Evolutionary conservation across 2,888 invertebrate genomes (phyloP), one percentile per base, ranked within the genome.

Genomic region (Apamea crenata): DNA sequence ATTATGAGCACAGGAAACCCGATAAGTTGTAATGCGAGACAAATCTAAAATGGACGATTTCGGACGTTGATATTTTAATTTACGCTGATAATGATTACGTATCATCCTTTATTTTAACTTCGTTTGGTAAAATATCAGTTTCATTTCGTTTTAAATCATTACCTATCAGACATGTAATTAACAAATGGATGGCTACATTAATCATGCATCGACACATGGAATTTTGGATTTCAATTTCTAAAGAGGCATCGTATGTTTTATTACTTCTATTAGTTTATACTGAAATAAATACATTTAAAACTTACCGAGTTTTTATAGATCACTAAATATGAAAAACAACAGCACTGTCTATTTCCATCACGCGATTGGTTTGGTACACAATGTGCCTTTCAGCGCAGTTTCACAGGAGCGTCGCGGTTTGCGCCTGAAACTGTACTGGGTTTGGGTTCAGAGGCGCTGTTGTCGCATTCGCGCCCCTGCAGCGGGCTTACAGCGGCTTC

Each of bases 341-440:
- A 82, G 78, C 90, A 92, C 92, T 90, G 81, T 86, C 76, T 91
- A 77, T 87, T 93, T 90, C 93, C 94, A 94, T 94, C 88, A 92
- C 94, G 92, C 87, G 87, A 77, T 81, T 83, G 85, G 80, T 84
- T 89, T 86, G 82, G 77, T 87, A 81, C 83, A 84, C 86, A 72
- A 78, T 82, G 73, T 77, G 83, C 84, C 77, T 86, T 80, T 84
- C 83, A 87, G 87, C 84, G 85, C 81, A 85, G 80, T 74, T 67
- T 63, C 66, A 87, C 88, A 86, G 90, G 73, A 85, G 90, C 89
- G 90, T 85, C 89, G 86, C 90, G 90, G 85, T 89, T 92, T 89
- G 86, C 91, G 91, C 89, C 88, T 90, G 90, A 90, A 91, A 90
- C 91, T 91, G 86, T 87, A 91, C 92, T 91, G 88, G 80, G 85